These are phyloP conservation scores for Epinephelus fuscoguttatus DNA, from an alignment of 2,113 vertebrate species.

Conservation along the genomic window DNA sequence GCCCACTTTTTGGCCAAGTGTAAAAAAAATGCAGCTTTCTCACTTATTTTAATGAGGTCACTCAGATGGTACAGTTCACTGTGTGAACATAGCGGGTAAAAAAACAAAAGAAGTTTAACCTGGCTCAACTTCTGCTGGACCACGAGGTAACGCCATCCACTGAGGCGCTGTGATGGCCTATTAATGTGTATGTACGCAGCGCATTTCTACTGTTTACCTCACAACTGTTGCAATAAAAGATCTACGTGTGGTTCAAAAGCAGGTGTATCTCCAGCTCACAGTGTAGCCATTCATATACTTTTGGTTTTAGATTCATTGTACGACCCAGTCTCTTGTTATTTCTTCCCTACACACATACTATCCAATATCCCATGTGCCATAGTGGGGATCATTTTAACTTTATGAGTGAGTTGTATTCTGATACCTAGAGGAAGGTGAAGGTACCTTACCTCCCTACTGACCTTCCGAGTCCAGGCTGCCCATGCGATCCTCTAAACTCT, in stretches of 20 bases:
- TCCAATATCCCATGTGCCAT: neutral
- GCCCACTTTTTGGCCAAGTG: too few species aligned
- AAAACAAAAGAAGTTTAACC: neutral
- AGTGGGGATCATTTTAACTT: neutral
- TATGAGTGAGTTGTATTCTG: neutral
- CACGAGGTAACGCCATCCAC: neutral
- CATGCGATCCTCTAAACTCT: slow-evolving; percentile 88
- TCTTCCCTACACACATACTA: too few species aligned
- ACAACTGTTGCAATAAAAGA: too few species aligned
- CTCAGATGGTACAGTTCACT: neutral
- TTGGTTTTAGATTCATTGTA: too few species aligned
- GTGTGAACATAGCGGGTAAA: neutral
- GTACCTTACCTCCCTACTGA: slow-evolving; percentile 91
- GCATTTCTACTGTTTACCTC: neutral
- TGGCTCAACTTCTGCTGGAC: neutral
- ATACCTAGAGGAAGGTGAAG: slow-evolving; percentile 54
- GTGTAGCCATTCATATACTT: too few species aligned
- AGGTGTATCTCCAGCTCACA: too few species aligned
- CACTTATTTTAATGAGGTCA: neutral
- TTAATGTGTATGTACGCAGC: neutral
- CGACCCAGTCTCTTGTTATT: too few species aligned
- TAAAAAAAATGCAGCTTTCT: neutral
- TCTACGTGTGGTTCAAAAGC: too few species aligned
- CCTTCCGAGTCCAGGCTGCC: slow-evolving; percentile 87
- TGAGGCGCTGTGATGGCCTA: too few species aligned